Evolutionary conservation across 2,113 vertebrate genomes (phyloP), one percentile per base, ranked within the genome.

Genomic region (Pomatorhinus ruficollis): DNA sequence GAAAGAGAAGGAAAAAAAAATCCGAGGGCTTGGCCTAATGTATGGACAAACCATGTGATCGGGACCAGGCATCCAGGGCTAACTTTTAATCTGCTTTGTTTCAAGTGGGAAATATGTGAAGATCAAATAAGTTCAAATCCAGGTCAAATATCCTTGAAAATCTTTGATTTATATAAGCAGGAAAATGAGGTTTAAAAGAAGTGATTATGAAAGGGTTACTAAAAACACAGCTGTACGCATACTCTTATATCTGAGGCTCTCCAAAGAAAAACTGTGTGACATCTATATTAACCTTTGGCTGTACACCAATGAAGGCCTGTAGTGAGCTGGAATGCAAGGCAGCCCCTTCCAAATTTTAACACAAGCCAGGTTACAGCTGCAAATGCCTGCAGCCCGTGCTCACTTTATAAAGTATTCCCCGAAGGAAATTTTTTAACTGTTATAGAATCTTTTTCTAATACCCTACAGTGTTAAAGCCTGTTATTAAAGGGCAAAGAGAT

Each of bases 221-320:
- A 75, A 97, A 98, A 98, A 98, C 98, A 98, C 98, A 98, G 98
- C 98, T 98, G 98, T 96, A 89, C 95, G 77, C 89, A 11, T 52
- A 95, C 96, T 96, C 97, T 97, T 97, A 94, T 93, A 94, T 98
- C 88, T 95, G 95, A 97, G 97, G 95, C 94, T 60, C 94, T 96
- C 98, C 97, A 98, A 98, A 97, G 98, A 98, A 97, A 98, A 98
- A 97, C 98, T 97, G 98, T 97, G 98, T 98, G 99, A 99, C 99
- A 99, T 99, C 99, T 99, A 98, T 98, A 99, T 99, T 99, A 99
- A 99, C 98, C 99, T 99, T 98, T 98, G 98, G 98, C 98, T 97
- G 97, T 90, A 98, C 97, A 98, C 98, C 98, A 98, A 78, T 78
- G 98, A 98, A 98, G 97, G 98, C 98, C 97, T 97, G 97, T 98